phyloP scores from a whole-genome alignment of 2,113 vertebrate species.

The Takifugu flavidus region DNA sequence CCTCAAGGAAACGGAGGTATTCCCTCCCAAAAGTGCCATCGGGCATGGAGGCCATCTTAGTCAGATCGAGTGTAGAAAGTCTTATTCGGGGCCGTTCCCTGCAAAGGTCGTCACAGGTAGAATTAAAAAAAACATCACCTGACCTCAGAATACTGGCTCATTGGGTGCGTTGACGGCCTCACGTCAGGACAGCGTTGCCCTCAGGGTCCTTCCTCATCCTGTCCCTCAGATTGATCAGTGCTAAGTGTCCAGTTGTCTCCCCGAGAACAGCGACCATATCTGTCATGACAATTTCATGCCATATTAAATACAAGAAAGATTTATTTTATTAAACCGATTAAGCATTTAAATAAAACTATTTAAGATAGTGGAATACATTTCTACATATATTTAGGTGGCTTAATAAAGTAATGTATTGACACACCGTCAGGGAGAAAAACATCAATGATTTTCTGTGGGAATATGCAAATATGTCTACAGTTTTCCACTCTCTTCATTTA shows the following conservation, averaged over 20 bases:
- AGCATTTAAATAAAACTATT: neutral
- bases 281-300: slow-evolving; percentile 43
- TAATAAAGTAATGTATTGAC: no score
- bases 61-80: slow-evolving; percentile 83
- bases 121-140: neutral
- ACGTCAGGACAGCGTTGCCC: slow-evolving; percentile 85
- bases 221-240: slow-evolving; percentile 80
- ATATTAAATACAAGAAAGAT: neutral
- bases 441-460: no score
- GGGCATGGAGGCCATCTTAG: slow-evolving; percentile 76
- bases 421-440: no score
- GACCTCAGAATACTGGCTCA: neutral
- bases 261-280: slow-evolving; percentile 98
- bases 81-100: slow-evolving; percentile 91
- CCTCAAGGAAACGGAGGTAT: slow-evolving; percentile 86
- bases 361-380: no score
- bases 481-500: no score
- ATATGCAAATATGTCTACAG: no score
- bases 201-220: slow-evolving; percentile 88
- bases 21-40: slow-evolving; percentile 84
- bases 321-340: neutral
- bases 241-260: slow-evolving; percentile 85
- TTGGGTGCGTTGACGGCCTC: slow-evolving; percentile 17
- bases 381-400: no score
- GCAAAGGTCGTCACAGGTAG: slow-evolving; percentile 13